Conservation (phyloP, 2,113 vertebrate genomes). For the Spea bombifrons region DNA sequence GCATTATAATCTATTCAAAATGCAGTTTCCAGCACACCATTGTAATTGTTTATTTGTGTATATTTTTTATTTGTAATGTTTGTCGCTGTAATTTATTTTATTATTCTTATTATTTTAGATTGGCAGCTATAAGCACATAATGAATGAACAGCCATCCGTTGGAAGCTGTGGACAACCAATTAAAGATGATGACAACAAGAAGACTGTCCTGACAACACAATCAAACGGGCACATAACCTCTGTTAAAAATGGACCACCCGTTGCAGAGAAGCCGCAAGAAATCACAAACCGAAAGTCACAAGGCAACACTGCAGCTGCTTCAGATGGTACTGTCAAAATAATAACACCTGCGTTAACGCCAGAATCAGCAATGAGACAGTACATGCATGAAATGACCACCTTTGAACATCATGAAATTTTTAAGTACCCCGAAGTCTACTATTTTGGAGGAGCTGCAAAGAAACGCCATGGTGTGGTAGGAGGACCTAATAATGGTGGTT, state of each 20-base stretch:
- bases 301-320: conserved; percentile 80
- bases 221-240: conserved; percentile 84
- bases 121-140: conserved; percentile 78
- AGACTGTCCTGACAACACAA: conserved; percentile 85
- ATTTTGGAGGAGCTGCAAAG: conserved; percentile 91
- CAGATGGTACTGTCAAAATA: conserved; percentile 73
- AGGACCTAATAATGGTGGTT: conserved; percentile 89
- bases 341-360: conserved; percentile 76
- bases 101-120: conserved; percentile 61
- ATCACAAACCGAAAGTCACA: conserved; percentile 74
- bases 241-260: conserved; percentile 71
- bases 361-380: conserved; percentile 95
- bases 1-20: too few species aligned
- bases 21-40: too few species aligned
- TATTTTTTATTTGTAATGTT: too few species aligned
- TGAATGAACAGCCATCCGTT: conserved; percentile 80
- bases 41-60: too few species aligned
- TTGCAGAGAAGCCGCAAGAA: conserved; percentile 77
- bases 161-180: conserved; percentile 81
- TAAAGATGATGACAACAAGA: conserved; percentile 92
- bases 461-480: conserved; percentile 88
- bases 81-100: too few species aligned
- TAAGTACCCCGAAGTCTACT: conserved; percentile 88
- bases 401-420: conserved; percentile 96
- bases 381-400: conserved; percentile 87